These are phyloP conservation scores for Scarus forsteni DNA, from an alignment of 2,797 vertebrate species.

Conservation along the genomic window DNA sequence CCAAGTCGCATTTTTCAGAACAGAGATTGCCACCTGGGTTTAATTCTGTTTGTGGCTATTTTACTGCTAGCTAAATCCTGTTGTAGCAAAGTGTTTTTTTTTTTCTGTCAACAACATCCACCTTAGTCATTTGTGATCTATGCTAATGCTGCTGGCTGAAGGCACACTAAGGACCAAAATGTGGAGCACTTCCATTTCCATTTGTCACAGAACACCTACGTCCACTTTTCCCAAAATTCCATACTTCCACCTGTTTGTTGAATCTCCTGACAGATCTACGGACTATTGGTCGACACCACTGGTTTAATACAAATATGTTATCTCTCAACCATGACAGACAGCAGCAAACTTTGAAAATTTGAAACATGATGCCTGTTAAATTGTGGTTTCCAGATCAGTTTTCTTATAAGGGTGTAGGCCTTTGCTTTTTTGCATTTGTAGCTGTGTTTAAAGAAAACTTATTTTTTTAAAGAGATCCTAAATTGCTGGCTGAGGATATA, in stretches of 20 bases:
- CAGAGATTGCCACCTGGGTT: background rate
- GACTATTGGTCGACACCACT: too few relatives aligned
- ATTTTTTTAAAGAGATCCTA: slow-evolving; percentile 72
- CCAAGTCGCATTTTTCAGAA: too few relatives aligned
- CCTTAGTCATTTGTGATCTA: background rate
- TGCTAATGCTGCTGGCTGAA: background rate
- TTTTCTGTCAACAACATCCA: background rate
- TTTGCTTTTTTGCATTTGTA: slow-evolving; percentile 64
- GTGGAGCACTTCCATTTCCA: slow-evolving; percentile 3
- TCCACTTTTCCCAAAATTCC: slow-evolving; percentile 1
- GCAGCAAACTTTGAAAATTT: slow-evolving; percentile 39
- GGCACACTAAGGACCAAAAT: background rate
- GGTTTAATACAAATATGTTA: slow-evolving; percentile 12
- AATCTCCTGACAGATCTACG: background rate
- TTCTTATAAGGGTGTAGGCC: slow-evolving; percentile 51
- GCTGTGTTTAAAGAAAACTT: slow-evolving; percentile 52
- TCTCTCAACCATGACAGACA: slow-evolving; percentile 28
- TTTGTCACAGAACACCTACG: slow-evolving; percentile 13
- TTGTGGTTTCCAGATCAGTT: slow-evolving; percentile 52
- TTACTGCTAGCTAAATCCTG: slow-evolving; percentile 10
- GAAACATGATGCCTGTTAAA: slow-evolving; percentile 40
- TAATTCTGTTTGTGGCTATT: background rate
- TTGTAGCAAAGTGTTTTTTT: slow-evolving; percentile 13
- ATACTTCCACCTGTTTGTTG: background rate
- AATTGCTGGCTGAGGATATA: slow-evolving; percentile 49